A percentile compares a stretch with the other conserved stretches of the same genome.
Evolutionary conservation across 2,113 vertebrate genomes (phyloP).

Genomic region (Atherinomorus stipes): DNA sequence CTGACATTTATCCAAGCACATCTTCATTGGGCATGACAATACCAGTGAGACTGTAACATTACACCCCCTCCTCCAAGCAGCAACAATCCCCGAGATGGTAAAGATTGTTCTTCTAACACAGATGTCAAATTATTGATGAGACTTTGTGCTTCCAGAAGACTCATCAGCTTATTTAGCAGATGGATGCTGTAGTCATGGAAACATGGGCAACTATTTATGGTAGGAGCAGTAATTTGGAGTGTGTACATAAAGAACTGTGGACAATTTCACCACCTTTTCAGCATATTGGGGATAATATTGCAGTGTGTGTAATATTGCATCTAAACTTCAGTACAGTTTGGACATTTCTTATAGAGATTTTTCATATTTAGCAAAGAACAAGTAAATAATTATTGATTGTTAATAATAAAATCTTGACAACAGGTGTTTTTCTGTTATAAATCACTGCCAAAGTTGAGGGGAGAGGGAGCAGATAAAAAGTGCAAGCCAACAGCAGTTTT

Average conservation of each 20-base stretch:
- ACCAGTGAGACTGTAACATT: conserved; percentile 42
- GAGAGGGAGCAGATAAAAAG: not conserved
- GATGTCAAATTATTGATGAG: conserved; percentile 38
- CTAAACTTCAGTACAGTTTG: not conserved
- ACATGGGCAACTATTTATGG: conserved; percentile 52
- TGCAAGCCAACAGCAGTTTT: not conserved
- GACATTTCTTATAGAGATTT: not conserved
- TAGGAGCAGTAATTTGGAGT: conserved; percentile 27
- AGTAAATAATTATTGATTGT: too few relatives aligned
- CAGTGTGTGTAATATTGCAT: not conserved
- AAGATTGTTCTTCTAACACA: conserved; percentile 24
- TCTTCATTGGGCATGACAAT: conserved; percentile 66
- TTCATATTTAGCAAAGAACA: not conserved
- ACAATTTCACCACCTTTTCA: conserved; percentile 11
- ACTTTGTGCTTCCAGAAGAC: conserved; percentile 5
- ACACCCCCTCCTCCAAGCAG: conserved; percentile 7
- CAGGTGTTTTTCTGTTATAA: not conserved
- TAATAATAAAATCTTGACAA: too few relatives aligned
- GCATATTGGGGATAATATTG: not conserved
- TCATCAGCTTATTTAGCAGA: conserved; percentile 48
- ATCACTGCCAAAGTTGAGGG: not conserved
- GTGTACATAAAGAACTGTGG: conserved; percentile 26
- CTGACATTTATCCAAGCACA: conserved; percentile 68
- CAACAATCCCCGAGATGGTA: conserved; percentile 30
- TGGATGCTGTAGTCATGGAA: conserved; percentile 58